phyloP scores from a whole-genome alignment of 2,888 invertebrate genomes.

The Ormia ochracea region DNA sequence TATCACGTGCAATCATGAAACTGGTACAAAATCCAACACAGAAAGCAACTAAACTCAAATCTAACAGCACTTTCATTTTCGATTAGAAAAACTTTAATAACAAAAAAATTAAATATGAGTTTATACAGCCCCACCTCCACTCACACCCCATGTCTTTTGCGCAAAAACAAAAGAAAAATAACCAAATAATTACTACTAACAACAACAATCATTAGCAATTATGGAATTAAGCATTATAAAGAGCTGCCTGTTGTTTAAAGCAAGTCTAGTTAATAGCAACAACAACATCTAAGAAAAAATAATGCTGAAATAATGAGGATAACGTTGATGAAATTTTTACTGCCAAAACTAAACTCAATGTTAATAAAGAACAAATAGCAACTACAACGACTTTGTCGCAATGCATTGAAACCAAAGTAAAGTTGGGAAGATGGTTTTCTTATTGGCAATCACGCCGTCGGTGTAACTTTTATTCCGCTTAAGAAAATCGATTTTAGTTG shows the following conservation, averaged over 20 bases:
- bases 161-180: constrained; percentile 29
- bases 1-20: constrained; percentile 68
- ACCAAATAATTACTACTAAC: constrained; percentile 34
- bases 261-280: background rate
- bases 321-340: too few species aligned
- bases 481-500: too few species aligned
- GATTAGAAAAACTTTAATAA: constrained; percentile 49
- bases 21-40: constrained; percentile 66
- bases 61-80: constrained; percentile 64
- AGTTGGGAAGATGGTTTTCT: too few species aligned
- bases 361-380: too few species aligned
- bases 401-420: too few species aligned
- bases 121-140: too few species aligned
- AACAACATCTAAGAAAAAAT: background rate
- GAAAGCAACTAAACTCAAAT: constrained; percentile 49
- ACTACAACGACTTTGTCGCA: too few species aligned
- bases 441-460: too few species aligned
- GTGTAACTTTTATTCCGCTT: too few species aligned
- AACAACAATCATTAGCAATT: constrained; percentile 45
- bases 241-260: background rate
- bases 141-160: constrained; percentile 31
- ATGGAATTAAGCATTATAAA: constrained; percentile 28
- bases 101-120: background rate
- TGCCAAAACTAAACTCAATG: too few species aligned
- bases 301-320: too few species aligned